A percentile compares a stretch with the other conserved stretches of the same genome.
phyloP scores from a whole-genome alignment of 2,113 vertebrate genomes.

The Chionodraco myersi region DNA sequence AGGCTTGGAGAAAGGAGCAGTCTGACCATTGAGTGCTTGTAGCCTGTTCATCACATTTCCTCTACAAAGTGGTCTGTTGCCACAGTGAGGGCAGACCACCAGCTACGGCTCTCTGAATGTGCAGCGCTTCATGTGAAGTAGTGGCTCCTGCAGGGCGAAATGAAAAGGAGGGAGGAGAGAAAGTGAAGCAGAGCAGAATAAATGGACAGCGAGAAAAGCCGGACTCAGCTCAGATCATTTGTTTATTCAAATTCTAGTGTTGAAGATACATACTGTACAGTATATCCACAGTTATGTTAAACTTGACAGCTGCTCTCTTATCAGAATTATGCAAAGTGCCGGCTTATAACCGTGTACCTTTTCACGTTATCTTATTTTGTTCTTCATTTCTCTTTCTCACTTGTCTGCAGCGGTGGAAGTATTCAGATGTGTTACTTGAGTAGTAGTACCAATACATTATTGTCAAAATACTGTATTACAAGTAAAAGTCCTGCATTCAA shows the following conservation, averaged over 20 bases:
- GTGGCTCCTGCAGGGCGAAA: slow-evolving; percentile 33
- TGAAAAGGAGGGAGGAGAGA: slow-evolving; percentile 51
- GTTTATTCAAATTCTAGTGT: slow-evolving; percentile 15
- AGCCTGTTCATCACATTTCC: slow-evolving; percentile 24
- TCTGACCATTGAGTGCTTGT: slow-evolving; percentile 1
- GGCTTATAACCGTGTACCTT: slow-evolving; percentile 6
- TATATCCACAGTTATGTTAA: background rate
- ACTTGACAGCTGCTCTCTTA: slow-evolving; percentile 3
- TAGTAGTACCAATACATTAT: too few relatives aligned
- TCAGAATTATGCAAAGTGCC: slow-evolving; percentile 25
- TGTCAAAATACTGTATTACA: too few relatives aligned
- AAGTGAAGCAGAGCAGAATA: slow-evolving; percentile 24
- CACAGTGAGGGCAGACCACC: slow-evolving; percentile 27
- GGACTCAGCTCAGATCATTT: slow-evolving; percentile 2
- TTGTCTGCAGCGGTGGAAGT: too few relatives aligned
- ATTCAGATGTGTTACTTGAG: too few relatives aligned
- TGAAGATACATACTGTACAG: background rate
- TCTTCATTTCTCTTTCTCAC: background rate
- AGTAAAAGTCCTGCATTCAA: too few relatives aligned
- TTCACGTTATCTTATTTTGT: background rate
- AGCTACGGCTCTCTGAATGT: slow-evolving; percentile 46
- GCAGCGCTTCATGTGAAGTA: slow-evolving; percentile 36
- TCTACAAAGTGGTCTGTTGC: slow-evolving; percentile 21
- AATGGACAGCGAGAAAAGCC: slow-evolving; percentile 11
- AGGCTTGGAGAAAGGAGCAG: slow-evolving; percentile 4